phyloP scores from a whole-genome alignment of 2,797 vertebrate species.

The Erethizon dorsatum region DNA sequence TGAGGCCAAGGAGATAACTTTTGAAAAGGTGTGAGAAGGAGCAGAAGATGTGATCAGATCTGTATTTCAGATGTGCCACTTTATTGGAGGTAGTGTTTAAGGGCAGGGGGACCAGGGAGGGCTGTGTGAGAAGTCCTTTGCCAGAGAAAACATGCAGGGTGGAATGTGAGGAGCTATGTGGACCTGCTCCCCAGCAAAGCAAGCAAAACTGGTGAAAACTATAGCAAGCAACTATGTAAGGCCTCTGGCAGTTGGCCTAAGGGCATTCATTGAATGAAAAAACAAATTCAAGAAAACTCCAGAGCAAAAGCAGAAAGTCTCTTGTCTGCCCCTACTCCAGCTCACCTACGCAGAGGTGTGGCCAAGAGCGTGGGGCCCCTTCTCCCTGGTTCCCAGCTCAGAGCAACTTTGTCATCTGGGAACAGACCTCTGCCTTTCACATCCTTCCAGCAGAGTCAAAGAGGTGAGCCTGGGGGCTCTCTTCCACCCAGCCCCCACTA shows the following conservation, averaged over 20 bases:
- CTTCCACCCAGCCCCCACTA: no score
- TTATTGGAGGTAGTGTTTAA: no score
- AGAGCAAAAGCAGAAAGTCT: background rate
- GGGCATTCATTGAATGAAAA: background rate
- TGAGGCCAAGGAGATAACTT: background rate
- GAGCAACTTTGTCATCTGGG: background rate
- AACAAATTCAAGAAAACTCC: background rate
- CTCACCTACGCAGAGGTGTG: background rate
- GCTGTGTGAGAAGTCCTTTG: no score
- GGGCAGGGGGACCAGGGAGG: no score
- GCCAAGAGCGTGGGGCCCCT: no score
- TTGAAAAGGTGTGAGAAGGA: background rate
- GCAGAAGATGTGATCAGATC: background rate
- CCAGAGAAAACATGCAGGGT: no score
- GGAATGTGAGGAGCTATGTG: no score
- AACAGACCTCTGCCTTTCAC: background rate
- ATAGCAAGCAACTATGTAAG: no score
- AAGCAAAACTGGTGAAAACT: background rate
- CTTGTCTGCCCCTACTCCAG: background rate
- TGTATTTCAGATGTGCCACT: background rate
- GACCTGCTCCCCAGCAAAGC: background rate
- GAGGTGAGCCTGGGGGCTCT: no score
- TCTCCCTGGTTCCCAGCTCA: background rate
- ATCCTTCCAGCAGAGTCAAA: background rate
- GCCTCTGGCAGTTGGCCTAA: background rate